Evolutionary conservation across 1,140 invertebrate genomes (phyloP).

Genomic region (Cecropterus lyciades): DNA sequence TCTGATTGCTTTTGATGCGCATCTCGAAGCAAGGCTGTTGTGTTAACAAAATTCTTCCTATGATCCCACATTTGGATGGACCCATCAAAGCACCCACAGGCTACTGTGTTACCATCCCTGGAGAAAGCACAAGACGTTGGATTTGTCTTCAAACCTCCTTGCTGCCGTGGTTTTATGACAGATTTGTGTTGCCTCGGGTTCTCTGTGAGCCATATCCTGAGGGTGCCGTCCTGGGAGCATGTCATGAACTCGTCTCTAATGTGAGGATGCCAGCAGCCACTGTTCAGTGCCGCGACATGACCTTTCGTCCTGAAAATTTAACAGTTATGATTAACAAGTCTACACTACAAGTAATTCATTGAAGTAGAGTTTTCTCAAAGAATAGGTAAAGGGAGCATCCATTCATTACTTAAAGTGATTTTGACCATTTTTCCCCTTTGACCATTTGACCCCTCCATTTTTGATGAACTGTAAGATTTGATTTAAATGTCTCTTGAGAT

Average conservation of each 20-base stretch:
- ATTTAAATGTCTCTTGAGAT: no score
- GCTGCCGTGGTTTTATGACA: constrained; percentile 95
- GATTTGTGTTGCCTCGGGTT: constrained; percentile 91
- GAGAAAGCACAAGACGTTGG: constrained; percentile 94
- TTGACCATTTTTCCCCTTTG: no score
- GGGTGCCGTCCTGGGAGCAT: constrained; percentile 95
- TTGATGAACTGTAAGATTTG: no score
- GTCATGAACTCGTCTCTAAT: constrained; percentile 97
- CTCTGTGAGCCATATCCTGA: constrained; percentile 95
- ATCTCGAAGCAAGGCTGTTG: constrained; percentile 89
- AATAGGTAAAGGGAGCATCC: no score
- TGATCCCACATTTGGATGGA: constrained; percentile 99
- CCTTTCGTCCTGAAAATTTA: constrained; percentile 91
- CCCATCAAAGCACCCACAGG: constrained; percentile 97
- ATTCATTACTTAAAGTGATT: no score
- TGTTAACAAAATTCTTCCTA: constrained; percentile 92
- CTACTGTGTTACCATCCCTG: constrained; percentile 94
- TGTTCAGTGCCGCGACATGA: constrained; percentile 96
- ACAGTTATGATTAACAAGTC: no score
- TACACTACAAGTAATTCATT: no score
- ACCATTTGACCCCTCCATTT: no score
- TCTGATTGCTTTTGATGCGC: constrained; percentile 94
- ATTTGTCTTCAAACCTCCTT: constrained; percentile 94
- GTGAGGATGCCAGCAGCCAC: constrained; percentile 97
- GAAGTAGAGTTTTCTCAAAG: no score